A percentile compares a stretch with the other conserved stretches of the same genome.
Conservation (phyloP, 2,113 vertebrate species). For the Microtus richardsoni region DNA sequence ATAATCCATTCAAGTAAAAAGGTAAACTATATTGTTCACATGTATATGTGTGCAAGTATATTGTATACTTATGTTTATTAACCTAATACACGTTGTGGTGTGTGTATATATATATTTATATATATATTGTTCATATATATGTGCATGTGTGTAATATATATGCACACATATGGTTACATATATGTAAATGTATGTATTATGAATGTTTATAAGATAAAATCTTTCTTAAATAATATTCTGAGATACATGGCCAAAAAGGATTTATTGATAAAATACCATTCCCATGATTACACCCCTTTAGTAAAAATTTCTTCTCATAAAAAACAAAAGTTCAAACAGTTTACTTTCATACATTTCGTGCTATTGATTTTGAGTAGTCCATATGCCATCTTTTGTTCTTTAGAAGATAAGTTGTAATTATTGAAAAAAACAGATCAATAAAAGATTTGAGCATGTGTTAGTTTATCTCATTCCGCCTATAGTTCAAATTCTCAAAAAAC, state of each 20-base stretch:
- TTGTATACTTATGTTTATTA: background rate
- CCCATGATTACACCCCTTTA: conserved; percentile 8
- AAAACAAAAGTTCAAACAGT: conserved; percentile 50
- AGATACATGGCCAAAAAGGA: background rate
- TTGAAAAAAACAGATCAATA: conserved; percentile 68
- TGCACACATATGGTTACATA: background rate
- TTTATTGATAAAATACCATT: background rate
- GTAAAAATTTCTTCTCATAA: conserved; percentile 50
- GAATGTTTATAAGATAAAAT: background rate
- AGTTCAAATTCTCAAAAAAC: conserved; percentile 61
- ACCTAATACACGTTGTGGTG: fast-evolving
- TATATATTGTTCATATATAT: background rate
- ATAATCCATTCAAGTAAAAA: background rate
- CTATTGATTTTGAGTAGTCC: conserved; percentile 68
- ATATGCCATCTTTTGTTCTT: conserved; percentile 70
- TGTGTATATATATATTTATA: background rate
- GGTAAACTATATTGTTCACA: background rate
- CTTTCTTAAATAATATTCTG: background rate
- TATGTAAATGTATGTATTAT: background rate
- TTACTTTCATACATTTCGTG: conserved; percentile 55
- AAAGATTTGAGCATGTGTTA: conserved; percentile 63
- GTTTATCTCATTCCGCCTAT: conserved; percentile 56
- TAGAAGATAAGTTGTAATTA: conserved; percentile 76
- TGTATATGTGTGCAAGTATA: background rate
- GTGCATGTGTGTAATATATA: fast-evolving